Evolutionary conservation across 2,113 vertebrate species (phyloP).

Genomic region (Pardalotus punctatus): DNA sequence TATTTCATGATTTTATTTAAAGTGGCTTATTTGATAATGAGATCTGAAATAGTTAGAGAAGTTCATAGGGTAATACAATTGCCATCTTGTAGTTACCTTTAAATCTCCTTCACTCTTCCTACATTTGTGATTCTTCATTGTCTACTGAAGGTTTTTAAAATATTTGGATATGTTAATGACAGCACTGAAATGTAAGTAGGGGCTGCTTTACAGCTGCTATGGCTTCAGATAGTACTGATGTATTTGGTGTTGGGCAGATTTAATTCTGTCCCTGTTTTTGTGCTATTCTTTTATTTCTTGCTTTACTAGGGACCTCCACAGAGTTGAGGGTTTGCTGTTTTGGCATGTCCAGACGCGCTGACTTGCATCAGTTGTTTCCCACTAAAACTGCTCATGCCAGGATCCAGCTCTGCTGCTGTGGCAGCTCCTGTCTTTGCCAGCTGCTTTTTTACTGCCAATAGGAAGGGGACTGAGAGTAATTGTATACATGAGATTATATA

Average conservation of each 20-base stretch:
- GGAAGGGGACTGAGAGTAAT: neutral
- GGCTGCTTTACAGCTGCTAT: neutral
- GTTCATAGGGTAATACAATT: neutral
- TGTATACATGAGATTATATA: neutral
- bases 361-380: neutral
- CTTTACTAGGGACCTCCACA: neutral
- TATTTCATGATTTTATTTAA: neutral
- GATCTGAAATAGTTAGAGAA: neutral
- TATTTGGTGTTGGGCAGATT: neutral
- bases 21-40: neutral
- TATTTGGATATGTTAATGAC: neutral
- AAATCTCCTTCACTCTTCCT: neutral
- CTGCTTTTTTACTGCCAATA: constrained; percentile 9
- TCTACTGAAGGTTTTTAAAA: neutral
- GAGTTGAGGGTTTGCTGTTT: neutral
- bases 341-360: constrained; percentile 18
- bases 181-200: neutral
- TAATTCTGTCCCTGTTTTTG: neutral
- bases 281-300: neutral
- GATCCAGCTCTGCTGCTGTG: constrained; percentile 1
- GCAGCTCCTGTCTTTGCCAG: constrained; percentile 24
- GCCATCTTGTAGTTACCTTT: neutral
- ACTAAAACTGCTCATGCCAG: neutral
- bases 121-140: neutral
- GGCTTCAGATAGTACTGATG: neutral